Base-by-base conservation (phyloP, 2,797 vertebrate genomes). In the Phataginus tetradactyla region DNA sequence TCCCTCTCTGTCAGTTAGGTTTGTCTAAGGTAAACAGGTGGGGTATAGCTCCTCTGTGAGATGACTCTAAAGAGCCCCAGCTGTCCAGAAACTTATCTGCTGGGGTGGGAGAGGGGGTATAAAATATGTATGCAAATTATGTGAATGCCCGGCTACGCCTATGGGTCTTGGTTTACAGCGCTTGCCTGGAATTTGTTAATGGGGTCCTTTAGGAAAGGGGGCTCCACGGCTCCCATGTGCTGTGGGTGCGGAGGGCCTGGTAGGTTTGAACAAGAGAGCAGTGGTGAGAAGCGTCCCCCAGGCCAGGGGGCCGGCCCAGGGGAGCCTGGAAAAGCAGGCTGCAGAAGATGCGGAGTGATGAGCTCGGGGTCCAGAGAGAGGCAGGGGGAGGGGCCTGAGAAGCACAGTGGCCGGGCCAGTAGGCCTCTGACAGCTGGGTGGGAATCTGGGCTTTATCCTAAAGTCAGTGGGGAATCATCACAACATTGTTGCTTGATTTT, bases 221-320 rank as follows among this genome's bases (percentile, higher is more conserved):
- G 55, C 45, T 17, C 8, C 0, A 0, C 0, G 39, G 7, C 37
- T 39, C 4, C 37, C 2, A 0, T 42, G 10, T 74, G n/a, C 85
- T 92, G 7, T 86, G 15, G 34, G 23, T 86, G 42, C 90, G 37
- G 77, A 66, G 13, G 29, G 68, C 34, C 81, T 37, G 18, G 55
- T 64, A 34, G 72, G n/a, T 90, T 55, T 64, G 75, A 90, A 78
- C 21, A 39, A 55, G 27, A 21, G 23, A 25, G 14, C 20, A 25
- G 2, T 14, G 17, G 21, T 34, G 15, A 55, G 27, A 42, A 68
- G 84, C 61, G 34, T 5, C 29, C 59, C 37, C 29, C 7, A 21
- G 75, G 34, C 27, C n/a, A 9, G 18, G 34, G 18, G 3, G 7
- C 57, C 29, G 9, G 23, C n/a, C 39, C 37, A 18, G 11, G 20